Evolutionary conservation across 2,797 vertebrate genomes (phyloP).

Genomic region (Cetoscarus ocellatus): DNA sequence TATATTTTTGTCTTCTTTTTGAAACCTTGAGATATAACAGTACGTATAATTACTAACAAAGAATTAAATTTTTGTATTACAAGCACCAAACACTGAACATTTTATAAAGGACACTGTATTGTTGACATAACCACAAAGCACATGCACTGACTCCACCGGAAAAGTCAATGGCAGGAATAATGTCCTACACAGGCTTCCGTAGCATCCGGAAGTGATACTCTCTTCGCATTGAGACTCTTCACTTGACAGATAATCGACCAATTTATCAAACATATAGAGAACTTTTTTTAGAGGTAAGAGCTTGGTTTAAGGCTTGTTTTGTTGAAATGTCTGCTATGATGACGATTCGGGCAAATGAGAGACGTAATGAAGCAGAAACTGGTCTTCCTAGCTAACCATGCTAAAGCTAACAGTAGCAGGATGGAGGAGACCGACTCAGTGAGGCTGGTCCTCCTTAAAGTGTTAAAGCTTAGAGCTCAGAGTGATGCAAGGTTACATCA

Average conservation of each 20-base stretch:
- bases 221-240: not conserved
- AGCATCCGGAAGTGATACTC: constrained; percentile 43
- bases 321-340: fast-evolving
- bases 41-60: not conserved
- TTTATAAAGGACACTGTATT: not conserved
- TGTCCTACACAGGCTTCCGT: constrained; percentile 59
- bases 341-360: fast-evolving
- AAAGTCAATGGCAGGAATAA: not conserved
- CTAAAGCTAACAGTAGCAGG: constrained; percentile 53
- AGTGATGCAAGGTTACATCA: not conserved
- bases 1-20: not conserved
- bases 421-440: constrained; percentile 25
- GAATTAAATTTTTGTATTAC: no score
- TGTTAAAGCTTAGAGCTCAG: not conserved
- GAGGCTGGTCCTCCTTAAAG: not conserved
- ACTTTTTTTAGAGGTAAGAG: constrained; percentile 45
- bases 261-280: not conserved
- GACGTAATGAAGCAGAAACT: not conserved
- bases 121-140: not conserved
- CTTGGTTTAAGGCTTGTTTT: fast-evolving
- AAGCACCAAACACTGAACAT: no score
- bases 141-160: not conserved
- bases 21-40: not conserved
- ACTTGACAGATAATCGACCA: not conserved
- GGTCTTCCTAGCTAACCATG: constrained; percentile 9